Evolutionary conservation across 2,888 invertebrate genomes (phyloP).

Genomic region (Acrobeloides nanus): DNA sequence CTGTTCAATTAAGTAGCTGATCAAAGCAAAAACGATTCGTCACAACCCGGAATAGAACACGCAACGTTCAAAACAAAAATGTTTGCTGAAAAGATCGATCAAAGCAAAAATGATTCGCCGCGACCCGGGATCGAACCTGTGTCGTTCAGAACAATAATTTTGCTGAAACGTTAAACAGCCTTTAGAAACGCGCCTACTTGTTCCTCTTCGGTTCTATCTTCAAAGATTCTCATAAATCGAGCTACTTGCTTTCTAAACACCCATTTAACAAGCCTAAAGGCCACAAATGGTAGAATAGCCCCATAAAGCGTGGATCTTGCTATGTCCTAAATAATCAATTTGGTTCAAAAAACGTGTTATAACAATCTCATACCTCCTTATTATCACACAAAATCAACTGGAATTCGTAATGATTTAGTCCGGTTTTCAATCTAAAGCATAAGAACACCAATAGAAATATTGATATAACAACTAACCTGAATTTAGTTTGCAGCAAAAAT

Average conservation of each 20-base stretch:
- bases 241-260: constrained; percentile 15
- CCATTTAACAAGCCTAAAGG: constrained; percentile 21
- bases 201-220: constrained; percentile 7
- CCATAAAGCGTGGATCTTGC: constrained; percentile 43
- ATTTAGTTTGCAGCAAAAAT: constrained; percentile 36
- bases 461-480: constrained; percentile 26
- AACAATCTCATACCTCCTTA: too few species aligned
- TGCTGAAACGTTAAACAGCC: too few species aligned
- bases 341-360: too few species aligned
- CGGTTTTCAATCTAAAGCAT: constrained; percentile 35
- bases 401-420: constrained; percentile 40
- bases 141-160: constrained; percentile 10
- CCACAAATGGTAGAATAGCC: constrained; percentile 34
- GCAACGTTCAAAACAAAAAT: neutral
- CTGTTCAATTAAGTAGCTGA: too few species aligned
- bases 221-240: constrained; percentile 10
- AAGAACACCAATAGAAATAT: neutral
- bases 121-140: too few species aligned
- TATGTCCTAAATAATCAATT: too few species aligned
- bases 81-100: neutral
- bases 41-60: too few species aligned
- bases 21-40: too few species aligned
- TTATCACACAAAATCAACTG: constrained; percentile 49
- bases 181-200: too few species aligned
- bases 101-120: constrained; percentile 6